A percentile compares a stretch with the other conserved stretches of the same genome.
These are phyloP conservation scores for Linnaemya vulpina DNA, from an alignment of 2,888 invertebrate genomes.

Conservation along the genomic window DNA sequence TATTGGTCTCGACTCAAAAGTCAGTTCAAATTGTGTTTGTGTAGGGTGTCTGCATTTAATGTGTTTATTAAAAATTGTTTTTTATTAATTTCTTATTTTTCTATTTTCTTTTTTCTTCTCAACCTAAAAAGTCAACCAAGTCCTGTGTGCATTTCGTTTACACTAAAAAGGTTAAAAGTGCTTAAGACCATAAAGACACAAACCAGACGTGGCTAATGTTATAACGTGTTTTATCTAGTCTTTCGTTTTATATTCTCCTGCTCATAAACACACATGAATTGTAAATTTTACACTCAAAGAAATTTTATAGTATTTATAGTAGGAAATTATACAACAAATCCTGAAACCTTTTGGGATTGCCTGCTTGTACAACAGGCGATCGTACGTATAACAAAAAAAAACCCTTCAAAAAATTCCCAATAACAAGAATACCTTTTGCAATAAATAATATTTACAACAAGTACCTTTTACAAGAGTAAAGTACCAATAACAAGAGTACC, in stretches of 20 bases:
- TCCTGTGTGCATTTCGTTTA: conserved; percentile 45
- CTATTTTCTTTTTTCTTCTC: not conserved
- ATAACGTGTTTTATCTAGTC: conserved; percentile 67
- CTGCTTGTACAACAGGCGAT: no score
- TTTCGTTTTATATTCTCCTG: conserved; percentile 31
- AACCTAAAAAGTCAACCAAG: conserved; percentile 11
- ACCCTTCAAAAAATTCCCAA: no score
- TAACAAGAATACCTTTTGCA: no score
- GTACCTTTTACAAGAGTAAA: no score
- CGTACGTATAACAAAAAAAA: no score
- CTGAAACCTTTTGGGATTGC: no score
- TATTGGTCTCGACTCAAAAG: no score
- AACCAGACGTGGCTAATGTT: conserved; percentile 62
- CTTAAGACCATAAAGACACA: conserved; percentile 51
- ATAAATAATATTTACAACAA: no score
- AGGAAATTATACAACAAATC: not conserved
- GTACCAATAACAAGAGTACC: no score
- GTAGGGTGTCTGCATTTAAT: conserved; percentile 22
- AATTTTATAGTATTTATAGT: not conserved
- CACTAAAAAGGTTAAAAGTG: conserved; percentile 55
- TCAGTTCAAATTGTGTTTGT: not conserved
- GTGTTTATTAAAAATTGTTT: not conserved
- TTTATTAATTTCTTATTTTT: not conserved
- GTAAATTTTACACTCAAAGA: conserved; percentile 16
- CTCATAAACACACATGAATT: conserved; percentile 45